Base-by-base conservation (phyloP, 1,140 invertebrate species). In the Drosophila ficusphila region DNA sequence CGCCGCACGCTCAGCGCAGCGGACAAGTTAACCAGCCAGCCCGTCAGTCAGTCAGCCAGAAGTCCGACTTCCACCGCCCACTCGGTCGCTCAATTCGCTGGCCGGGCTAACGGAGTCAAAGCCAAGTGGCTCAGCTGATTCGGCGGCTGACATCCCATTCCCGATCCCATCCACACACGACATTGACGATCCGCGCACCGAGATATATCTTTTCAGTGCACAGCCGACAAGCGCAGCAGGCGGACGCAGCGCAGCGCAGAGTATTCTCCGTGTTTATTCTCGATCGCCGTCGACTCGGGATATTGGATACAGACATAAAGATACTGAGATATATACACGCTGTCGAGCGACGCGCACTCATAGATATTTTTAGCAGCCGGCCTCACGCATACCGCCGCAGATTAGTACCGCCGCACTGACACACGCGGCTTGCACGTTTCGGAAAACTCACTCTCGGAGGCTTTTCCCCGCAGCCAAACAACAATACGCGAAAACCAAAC, bases 291-390 rank as follows among this genome's bases (percentile, higher is more conserved):
- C 57, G 57, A 57, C 74, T 81, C 77, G 82, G 73, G 82, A 77
- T 82, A 86, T 88, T 88, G 82, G 82, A 86, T 78, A 79, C 39
- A 73, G 33, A 58, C 41, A 68, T 25, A 3, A 5, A 57, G 53
- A 19, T 58, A 70, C 61, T 68, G 38, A 64, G 47, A 27, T 36
- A 61, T 56, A 64, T 64, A 64, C 39, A 47, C 41, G 29, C 5
- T 9, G 33, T 44, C 38, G 57, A 25, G 52, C 53, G 62, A 60
- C 70, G 81, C 82, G 77, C 57, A 81, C 82, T 88, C 82, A 88
- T 85, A 79, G 81, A 85, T 85, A 85, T 85, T 85, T 85, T 81
- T 85, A 85, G 81, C 81, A 81, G 54, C 81, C 81, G 81, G 81
- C 76, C 81, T 74, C 79, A 83, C 79, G 73, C 58, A 57, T 33